Conservation (phyloP, 2,797 vertebrate species). For the Pelochelys cantorii region DNA sequence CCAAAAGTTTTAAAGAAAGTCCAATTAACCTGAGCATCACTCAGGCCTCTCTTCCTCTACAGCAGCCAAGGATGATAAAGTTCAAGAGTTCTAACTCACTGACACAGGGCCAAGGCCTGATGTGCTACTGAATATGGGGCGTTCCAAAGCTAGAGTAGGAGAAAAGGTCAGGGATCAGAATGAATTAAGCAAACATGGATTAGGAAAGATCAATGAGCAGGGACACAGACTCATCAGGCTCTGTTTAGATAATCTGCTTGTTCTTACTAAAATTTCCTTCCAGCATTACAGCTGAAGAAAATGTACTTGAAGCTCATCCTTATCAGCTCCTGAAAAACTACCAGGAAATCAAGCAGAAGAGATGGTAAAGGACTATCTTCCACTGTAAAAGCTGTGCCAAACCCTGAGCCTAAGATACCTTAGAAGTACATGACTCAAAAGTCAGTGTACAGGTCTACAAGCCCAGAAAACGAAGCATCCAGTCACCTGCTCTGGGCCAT, state of each 20-base stretch:
- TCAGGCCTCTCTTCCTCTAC: neutral
- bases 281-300: slow-evolving; percentile 42
- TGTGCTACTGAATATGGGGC: slow-evolving; percentile 53
- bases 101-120: neutral
- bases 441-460: slow-evolving; percentile 14
- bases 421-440: slow-evolving; percentile 27
- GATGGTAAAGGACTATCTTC: slow-evolving; percentile 15
- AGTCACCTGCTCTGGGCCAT: slow-evolving; percentile 42
- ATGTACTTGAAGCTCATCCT: slow-evolving; percentile 45
- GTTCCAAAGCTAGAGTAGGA: slow-evolving; percentile 50
- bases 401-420: slow-evolving; percentile 42
- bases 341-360: slow-evolving; percentile 37
- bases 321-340: slow-evolving; percentile 42
- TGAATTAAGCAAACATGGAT: slow-evolving; percentile 73
- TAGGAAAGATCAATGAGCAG: slow-evolving; percentile 70
- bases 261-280: slow-evolving; percentile 44
- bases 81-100: neutral
- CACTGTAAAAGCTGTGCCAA: slow-evolving; percentile 45
- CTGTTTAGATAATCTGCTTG: slow-evolving; percentile 72
- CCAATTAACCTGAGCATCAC: slow-evolving; percentile 15
- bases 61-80: neutral
- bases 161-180: slow-evolving; percentile 67
- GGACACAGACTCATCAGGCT: slow-evolving; percentile 66
- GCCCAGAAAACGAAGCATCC: slow-evolving; percentile 54
- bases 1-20: neutral